Evolutionary conservation across 2,797 vertebrate species (phyloP), one percentile per base, ranked within the genome.

Genomic region (Anniella stebbinsi): DNA sequence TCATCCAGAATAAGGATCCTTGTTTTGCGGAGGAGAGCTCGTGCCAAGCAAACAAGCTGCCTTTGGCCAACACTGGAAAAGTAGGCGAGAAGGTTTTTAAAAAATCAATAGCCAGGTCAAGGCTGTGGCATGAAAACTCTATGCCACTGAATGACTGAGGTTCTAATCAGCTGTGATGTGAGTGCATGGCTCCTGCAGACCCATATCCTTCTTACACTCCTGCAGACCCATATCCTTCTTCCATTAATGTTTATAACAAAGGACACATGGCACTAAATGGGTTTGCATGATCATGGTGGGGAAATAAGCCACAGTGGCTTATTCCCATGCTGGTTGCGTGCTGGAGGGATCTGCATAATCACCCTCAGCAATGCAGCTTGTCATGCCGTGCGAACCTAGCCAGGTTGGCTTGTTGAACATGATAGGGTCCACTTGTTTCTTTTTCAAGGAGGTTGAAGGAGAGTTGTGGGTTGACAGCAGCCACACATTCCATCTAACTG

Each of bases 21-120:
- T 0, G 97, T 99, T 96, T 99, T 99, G 94, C 98, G 98, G 69
- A 99, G 98, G 11, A 99, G 97, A 0, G 99, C 99, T 85, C 99
- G 97, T 3, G 99, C 98, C 95, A 99, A 96, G 93, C 99, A 99
- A 91, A 99, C 97, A 0, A 99, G 98, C 94, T 99, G 99, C 93
- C 99, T 98, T 96, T 99, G 99, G 66, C 99, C 99, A 51, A 99
- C 97, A 0, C 99, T 99, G 80, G 48, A 36, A 78, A 83, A 88
- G 2, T 18, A 92, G 87, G 96, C 54, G 72, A 0, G 76, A 60
- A 15, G 48, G 12, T 45, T 45, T 45, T 57, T 87, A 67, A 1
- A 67, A 86, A 92, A 48, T 23, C 28, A 33, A 18, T 0, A 13
- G 77, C 45, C 48, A 36, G 0, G 25, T 30, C 0, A 0, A 57